A percentile compares a stretch with the other conserved stretches of the same genome.
phyloP scores from a whole-genome alignment of 2,113 vertebrate genomes.

The Tetraodon nigroviridis region DNA sequence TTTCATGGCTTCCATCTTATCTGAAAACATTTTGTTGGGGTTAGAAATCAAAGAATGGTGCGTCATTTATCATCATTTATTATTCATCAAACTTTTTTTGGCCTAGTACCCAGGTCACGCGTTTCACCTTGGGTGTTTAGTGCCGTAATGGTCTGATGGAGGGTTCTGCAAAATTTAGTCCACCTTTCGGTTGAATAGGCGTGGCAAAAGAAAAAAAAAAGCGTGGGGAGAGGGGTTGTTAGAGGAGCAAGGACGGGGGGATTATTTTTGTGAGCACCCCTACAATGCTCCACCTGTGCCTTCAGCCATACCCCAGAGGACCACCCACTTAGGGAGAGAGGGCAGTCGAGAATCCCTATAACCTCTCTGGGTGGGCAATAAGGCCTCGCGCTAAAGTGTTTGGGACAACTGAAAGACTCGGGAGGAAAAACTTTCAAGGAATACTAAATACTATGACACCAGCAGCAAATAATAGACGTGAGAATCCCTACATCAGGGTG shows the following conservation, averaged over 20 bases:
- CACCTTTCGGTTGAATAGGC: conserved; percentile 64
- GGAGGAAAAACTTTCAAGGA: conserved; percentile 60
- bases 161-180: conserved; percentile 60
- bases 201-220: conserved; percentile 40
- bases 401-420: conserved; percentile 71
- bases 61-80: conserved; percentile 16
- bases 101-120: conserved; percentile 2
- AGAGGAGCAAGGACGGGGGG: conserved; percentile 48
- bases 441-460: conserved; percentile 62
- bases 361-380: conserved; percentile 82
- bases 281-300: conserved; percentile 82
- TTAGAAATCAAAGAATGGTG: conserved; percentile 10
- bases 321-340: conserved; percentile 80
- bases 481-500: conserved; percentile 45
- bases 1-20: neutral
- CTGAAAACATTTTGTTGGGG: neutral
- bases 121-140: conserved; percentile 54
- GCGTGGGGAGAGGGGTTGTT: conserved; percentile 47
- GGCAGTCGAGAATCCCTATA: conserved; percentile 74
- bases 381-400: conserved; percentile 74
- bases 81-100: conserved; percentile 21
- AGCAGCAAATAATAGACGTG: conserved; percentile 52
- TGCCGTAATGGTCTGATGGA: conserved; percentile 56
- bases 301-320: conserved; percentile 76
- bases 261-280: conserved; percentile 76